These are phyloP conservation scores for Caenorhabditis uteleia DNA, from an alignment of 2,888 invertebrate species.

Conservation along the genomic window DNA sequence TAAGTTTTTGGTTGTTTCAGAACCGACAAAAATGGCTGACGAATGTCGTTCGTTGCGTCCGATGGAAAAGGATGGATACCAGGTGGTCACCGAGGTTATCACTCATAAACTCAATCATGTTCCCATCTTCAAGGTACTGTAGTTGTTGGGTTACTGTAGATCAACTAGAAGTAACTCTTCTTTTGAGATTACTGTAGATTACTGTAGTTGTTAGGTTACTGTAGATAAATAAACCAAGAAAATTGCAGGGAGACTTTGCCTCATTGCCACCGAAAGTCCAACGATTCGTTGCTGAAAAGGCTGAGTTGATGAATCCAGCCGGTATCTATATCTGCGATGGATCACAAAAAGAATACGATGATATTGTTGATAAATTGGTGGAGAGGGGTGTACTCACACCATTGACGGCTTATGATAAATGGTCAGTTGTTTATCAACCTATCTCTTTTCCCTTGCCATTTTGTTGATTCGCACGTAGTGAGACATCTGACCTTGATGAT, in stretches of 20 bases:
- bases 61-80: slow-evolving; percentile 45
- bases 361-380: slow-evolving; percentile 57
- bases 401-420: slow-evolving; percentile 52
- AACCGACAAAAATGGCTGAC: slow-evolving; percentile 23
- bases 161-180: not conserved
- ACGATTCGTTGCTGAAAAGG: slow-evolving; percentile 70
- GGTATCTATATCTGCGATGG: slow-evolving; percentile 63
- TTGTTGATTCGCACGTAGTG: too few species aligned
- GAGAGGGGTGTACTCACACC: slow-evolving; percentile 54
- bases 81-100: slow-evolving; percentile 70
- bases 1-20: too few species aligned
- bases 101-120: slow-evolving; percentile 69
- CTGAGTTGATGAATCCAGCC: slow-evolving; percentile 62
- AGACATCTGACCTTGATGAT: too few species aligned
- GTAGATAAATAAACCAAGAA: too few species aligned
- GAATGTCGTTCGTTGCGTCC: slow-evolving; percentile 38
- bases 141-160: not conserved
- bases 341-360: slow-evolving; percentile 65
- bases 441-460: not conserved
- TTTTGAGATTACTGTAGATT: too few species aligned
- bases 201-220: too few species aligned
- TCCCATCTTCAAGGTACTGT: slow-evolving; percentile 68
- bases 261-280: slow-evolving; percentile 69
- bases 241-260: slow-evolving; percentile 70
- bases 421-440: slow-evolving; percentile 18